A percentile compares a stretch with the other conserved stretches of the same genome.
phyloP scores from a whole-genome alignment of 2,888 invertebrate genomes.

The Oasisia sp. region DNA sequence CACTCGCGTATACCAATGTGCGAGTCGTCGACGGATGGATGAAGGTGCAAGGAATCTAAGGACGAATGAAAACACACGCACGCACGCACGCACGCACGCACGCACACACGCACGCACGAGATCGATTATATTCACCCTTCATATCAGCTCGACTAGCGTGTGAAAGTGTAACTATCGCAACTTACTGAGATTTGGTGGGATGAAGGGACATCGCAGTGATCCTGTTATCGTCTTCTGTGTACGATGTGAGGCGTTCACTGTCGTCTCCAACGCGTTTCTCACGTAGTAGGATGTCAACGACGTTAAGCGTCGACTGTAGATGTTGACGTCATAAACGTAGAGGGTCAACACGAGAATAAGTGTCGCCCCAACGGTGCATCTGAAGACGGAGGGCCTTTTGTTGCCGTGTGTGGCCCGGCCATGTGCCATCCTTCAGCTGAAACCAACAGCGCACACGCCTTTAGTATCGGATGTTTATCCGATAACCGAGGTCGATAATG shows the following conservation, averaged over 20 bases:
- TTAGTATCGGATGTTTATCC: not conserved
- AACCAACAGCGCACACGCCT: not conserved
- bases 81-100: not conserved
- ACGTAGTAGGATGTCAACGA: not conserved
- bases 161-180: not conserved
- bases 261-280: not conserved
- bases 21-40: no score
- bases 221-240: not conserved
- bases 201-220: not conserved
- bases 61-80: not conserved
- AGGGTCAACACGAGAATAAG: not conserved
- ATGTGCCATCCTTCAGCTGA: not conserved
- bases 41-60: no score
- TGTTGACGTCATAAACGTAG: not conserved
- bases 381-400: not conserved
- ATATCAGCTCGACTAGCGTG: not conserved
- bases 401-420: not conserved
- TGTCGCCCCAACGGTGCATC: not conserved
- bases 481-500: not conserved
- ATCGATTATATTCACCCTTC: not conserved
- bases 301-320: not conserved
- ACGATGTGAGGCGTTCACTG: not conserved
- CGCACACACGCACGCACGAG: not conserved
- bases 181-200: conserved; percentile 6
- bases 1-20: no score